A percentile compares a stretch with the other conserved stretches of the same genome.
These are phyloP conservation scores for Eugnorisma glareosa DNA, from an alignment of 2,888 invertebrate species.

Conservation along the genomic window DNA sequence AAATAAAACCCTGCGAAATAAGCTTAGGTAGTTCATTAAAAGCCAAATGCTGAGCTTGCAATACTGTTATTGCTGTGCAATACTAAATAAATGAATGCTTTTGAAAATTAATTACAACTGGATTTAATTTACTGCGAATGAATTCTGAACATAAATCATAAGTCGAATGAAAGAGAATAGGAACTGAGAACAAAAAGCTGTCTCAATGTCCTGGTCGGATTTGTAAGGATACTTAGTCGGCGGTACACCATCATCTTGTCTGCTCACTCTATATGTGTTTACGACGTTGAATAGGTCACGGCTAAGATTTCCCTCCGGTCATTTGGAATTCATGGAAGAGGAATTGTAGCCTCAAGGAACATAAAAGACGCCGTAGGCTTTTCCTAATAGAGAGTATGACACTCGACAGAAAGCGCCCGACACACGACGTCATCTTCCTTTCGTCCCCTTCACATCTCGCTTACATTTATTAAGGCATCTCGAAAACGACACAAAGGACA, in stretches of 20 bases:
- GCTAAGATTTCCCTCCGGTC: slow-evolving; percentile 91
- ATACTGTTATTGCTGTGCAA: slow-evolving; percentile 24
- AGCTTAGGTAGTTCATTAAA: slow-evolving; percentile 35
- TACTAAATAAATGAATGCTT: slow-evolving; percentile 35
- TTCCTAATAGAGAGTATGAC: slow-evolving; percentile 82
- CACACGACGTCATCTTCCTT: slow-evolving; percentile 80
- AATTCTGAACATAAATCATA: slow-evolving; percentile 26
- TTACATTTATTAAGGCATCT: slow-evolving; percentile 81
- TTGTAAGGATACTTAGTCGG: slow-evolving; percentile 55
- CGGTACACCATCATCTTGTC: slow-evolving; percentile 59
- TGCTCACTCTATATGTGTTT: slow-evolving; percentile 74
- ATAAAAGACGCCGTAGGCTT: slow-evolving; percentile 89
- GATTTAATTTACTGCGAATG: slow-evolving; percentile 31
- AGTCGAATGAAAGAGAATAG: slow-evolving; percentile 22
- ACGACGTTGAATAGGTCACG: slow-evolving; percentile 88
- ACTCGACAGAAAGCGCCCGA: slow-evolving; percentile 78
- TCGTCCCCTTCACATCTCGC: slow-evolving; percentile 77
- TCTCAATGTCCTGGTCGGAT: slow-evolving; percentile 42
- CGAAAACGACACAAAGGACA: slow-evolving; percentile 66
- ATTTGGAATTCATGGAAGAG: slow-evolving; percentile 90
- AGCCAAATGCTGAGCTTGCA: slow-evolving; percentile 31
- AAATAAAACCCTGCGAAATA: slow-evolving; percentile 26
- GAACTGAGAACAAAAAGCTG: slow-evolving; percentile 15
- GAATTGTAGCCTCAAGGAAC: slow-evolving; percentile 89
- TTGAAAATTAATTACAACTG: slow-evolving; percentile 36